These are phyloP conservation scores for Psittacara wagleri DNA, from an alignment of 2,113 vertebrate species.

Conservation along the genomic window DNA sequence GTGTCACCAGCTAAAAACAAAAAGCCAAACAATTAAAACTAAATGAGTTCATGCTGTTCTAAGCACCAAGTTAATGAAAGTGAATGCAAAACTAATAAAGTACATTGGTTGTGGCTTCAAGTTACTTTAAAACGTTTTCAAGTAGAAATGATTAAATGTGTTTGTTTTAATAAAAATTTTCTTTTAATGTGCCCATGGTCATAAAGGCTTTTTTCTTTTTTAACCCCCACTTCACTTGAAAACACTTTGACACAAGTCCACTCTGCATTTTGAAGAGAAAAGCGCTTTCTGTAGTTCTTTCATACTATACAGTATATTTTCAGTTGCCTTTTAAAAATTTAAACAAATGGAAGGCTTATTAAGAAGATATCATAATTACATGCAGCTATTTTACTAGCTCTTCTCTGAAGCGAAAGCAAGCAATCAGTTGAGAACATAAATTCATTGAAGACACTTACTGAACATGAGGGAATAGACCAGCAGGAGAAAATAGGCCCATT, in stretches of 20 bases:
- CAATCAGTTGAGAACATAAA: constrained; percentile 64
- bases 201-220: constrained; percentile 18
- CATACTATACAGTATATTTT: constrained; percentile 73
- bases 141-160: constrained; percentile 43
- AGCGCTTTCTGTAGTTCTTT: constrained; percentile 63
- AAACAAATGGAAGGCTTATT: constrained; percentile 70
- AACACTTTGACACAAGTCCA: constrained; percentile 60
- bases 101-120: neutral
- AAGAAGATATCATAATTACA: constrained; percentile 73
- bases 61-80: constrained; percentile 3
- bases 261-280: constrained; percentile 41
- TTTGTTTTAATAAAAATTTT: constrained; percentile 66
- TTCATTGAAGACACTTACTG: constrained; percentile 52
- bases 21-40: constrained; percentile 2
- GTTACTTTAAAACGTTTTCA: constrained; percentile 42
- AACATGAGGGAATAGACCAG: constrained; percentile 39
- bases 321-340: constrained; percentile 68
- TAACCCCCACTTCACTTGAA: constrained; percentile 62
- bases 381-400: constrained; percentile 64
- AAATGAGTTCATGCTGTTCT: constrained; percentile 1
- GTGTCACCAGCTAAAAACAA: constrained; percentile 31
- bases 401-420: constrained; percentile 73
- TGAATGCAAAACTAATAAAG: constrained; percentile 28
- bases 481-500: neutral
- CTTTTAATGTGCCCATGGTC: constrained; percentile 43